phyloP scores from a whole-genome alignment of 1,140 invertebrate species.

The Cydia fagiglandana region DNA sequence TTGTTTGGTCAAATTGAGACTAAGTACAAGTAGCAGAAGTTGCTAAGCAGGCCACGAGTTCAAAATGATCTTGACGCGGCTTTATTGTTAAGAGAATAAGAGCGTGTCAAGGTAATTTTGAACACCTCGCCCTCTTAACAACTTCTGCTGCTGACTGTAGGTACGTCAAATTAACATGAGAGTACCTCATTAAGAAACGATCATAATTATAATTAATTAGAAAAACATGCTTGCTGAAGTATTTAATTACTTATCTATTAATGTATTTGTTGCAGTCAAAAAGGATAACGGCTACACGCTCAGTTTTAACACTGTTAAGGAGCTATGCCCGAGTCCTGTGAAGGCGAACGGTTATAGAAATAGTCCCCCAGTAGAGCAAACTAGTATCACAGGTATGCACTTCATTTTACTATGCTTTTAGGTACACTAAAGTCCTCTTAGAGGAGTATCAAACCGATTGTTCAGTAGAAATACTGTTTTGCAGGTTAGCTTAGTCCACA shows the following conservation, averaged over 20 bases:
- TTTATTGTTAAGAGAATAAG: no score
- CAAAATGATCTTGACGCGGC: no score
- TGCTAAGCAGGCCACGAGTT: no score
- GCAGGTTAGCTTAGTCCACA: no score
- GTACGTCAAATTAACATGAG: conserved; percentile 19
- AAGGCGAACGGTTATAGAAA: conserved; percentile 76
- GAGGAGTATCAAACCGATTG: no score
- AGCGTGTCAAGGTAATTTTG: no score
- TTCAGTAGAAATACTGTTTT: no score
- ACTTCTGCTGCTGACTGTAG: no score
- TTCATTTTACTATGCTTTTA: neutral
- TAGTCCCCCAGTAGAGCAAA: conserved; percentile 76
- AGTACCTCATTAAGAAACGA: neutral
- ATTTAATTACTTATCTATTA: conserved; percentile 31
- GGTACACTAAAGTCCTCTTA: no score
- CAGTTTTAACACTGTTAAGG: conserved; percentile 74
- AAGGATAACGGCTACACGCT: conserved; percentile 76
- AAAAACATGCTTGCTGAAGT: neutral
- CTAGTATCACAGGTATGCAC: conserved; percentile 69
- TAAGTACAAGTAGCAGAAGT: no score
- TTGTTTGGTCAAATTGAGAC: neutral
- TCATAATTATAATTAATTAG: neutral
- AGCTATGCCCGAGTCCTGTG: conserved; percentile 73
- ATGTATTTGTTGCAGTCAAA: conserved; percentile 65
- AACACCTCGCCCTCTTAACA: no score